Conservation (phyloP, 2,797 vertebrate genomes). For the Melanotaenia maccullochi region DNA sequence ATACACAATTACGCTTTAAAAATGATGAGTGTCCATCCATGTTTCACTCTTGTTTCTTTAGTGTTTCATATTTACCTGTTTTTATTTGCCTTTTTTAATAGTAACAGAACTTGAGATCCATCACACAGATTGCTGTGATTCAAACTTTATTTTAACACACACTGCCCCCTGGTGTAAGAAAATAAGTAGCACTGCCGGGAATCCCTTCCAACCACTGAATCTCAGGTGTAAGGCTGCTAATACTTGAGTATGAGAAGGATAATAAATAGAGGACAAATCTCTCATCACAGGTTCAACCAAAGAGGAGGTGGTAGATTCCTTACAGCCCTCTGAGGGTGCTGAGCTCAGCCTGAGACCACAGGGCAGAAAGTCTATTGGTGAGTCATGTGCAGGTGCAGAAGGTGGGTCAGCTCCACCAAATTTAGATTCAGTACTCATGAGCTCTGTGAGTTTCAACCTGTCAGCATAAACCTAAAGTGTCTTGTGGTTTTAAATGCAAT, state of each 20-base stretch:
- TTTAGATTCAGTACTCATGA: constrained; percentile 28
- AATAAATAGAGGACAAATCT: not conserved
- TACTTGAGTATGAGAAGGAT: not conserved
- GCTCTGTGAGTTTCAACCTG: not conserved
- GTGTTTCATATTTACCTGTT: not conserved
- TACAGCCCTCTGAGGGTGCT: constrained; percentile 70
- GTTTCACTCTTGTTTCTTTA: not conserved
- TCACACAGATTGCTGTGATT: not conserved
- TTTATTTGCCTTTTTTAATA: not conserved
- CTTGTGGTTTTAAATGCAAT: constrained; percentile 6
- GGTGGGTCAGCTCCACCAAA: constrained; percentile 21
- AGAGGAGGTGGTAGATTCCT: constrained; percentile 76
- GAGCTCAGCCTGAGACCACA: constrained; percentile 78
- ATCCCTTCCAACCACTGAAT: not conserved
- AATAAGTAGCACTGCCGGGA: constrained; percentile 6
- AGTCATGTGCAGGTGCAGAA: constrained; percentile 55
- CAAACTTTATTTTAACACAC: constrained; percentile 18
- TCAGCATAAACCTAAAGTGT: not conserved
- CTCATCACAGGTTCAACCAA: constrained; percentile 78
- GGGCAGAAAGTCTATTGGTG: constrained; percentile 81
- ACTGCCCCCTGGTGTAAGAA: constrained; percentile 76
- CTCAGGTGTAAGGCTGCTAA: not conserved
- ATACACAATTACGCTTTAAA: too few species aligned
- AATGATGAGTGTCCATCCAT: not conserved
- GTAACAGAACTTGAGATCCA: not conserved